Conservation (phyloP, 2,113 vertebrate species). For the Semnopithecus entellus region DNA sequence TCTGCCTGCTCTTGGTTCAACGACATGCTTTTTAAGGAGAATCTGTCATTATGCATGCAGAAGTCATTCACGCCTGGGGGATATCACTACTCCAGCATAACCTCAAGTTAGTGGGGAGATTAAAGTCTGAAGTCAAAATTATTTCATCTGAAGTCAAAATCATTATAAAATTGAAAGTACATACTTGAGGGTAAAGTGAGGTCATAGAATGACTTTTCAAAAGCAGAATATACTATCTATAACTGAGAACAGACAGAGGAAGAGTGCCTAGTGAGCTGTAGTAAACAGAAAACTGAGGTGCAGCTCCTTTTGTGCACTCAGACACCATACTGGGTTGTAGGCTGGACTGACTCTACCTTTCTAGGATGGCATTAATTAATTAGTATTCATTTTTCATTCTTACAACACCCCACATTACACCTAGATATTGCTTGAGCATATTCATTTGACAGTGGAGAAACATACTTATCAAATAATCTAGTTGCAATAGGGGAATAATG, state of each 20-base stretch:
- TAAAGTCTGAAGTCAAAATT: neutral
- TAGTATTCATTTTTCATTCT: neutral
- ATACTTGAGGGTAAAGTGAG: neutral
- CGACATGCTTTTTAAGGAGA: neutral
- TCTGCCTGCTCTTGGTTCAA: neutral
- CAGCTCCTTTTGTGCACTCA: neutral
- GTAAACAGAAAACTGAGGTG: neutral
- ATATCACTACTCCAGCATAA: neutral
- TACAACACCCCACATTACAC: neutral
- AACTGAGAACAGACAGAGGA: constrained; percentile 18
- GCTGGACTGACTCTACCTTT: neutral
- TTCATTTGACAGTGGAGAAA: neutral
- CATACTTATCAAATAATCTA: neutral
- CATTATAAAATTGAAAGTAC: neutral
- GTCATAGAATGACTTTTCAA: neutral
- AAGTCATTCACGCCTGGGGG: neutral
- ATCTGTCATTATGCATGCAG: neutral
- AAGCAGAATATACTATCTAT: neutral
- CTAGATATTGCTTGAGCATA: neutral
- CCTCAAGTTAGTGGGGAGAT: neutral
- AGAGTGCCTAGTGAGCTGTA: neutral
- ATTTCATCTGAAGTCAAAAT: neutral
- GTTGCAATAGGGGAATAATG: neutral
- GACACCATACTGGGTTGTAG: neutral
- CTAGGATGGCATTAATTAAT: neutral